Evolutionary conservation across 2,888 invertebrate species (phyloP).

Genomic region (Pecten maximus): DNA sequence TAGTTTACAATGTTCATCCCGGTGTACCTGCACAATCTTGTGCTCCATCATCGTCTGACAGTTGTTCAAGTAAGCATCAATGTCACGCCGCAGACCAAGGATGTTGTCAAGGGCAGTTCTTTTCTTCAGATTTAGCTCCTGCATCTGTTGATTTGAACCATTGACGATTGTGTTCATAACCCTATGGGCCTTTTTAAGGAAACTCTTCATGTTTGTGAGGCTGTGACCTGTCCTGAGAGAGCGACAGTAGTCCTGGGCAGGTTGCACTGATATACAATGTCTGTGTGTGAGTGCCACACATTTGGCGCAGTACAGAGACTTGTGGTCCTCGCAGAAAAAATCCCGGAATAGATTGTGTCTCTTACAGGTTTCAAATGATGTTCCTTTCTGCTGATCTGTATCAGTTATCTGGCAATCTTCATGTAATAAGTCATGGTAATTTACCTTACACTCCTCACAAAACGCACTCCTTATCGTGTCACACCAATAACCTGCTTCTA

Average conservation of each 20-base stretch:
- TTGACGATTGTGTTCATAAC: not conserved
- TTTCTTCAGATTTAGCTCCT: not conserved
- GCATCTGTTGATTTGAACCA: conserved; percentile 9
- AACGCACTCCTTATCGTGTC: not conserved
- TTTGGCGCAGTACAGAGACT: not conserved
- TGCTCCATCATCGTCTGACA: not conserved
- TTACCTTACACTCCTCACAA: not conserved
- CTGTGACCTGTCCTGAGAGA: not conserved
- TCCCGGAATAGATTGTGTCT: not conserved
- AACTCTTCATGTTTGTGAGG: not conserved
- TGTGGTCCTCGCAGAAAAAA: conserved; percentile 7
- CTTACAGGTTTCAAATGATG: not conserved
- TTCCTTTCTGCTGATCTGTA: not conserved
- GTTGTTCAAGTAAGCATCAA: not conserved
- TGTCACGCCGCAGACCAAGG: not conserved
- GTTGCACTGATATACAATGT: not conserved
- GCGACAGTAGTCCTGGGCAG: not conserved
- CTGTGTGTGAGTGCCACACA: not conserved
- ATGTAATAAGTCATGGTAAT: not conserved
- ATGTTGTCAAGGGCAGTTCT: not conserved
- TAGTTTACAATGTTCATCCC: not conserved
- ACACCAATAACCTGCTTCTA: not conserved
- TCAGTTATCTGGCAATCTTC: not conserved
- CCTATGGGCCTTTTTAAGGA: not conserved
- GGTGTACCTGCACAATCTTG: not conserved